phyloP scores from a whole-genome alignment of 2,888 invertebrate genomes.

The Campoletis raptor region DNA sequence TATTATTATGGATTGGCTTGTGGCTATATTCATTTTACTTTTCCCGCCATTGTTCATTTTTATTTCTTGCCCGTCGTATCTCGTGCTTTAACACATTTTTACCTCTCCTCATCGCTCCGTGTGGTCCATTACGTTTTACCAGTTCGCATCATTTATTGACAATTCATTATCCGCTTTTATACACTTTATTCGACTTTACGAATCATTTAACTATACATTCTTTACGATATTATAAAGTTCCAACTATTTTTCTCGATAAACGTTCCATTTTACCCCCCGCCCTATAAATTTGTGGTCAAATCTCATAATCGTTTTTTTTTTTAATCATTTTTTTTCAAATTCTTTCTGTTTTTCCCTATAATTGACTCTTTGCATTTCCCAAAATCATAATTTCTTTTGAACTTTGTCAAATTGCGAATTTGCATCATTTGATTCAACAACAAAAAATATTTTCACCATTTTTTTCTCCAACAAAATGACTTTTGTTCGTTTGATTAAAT shows the following conservation, averaged over 20 bases:
- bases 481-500: no score
- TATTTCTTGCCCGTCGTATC: constrained; percentile 21
- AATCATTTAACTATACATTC: constrained; percentile 28
- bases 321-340: neutral
- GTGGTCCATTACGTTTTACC: constrained; percentile 30
- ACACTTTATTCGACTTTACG: constrained; percentile 37
- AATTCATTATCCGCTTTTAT: constrained; percentile 46
- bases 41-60: constrained; percentile 52
- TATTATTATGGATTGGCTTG: constrained; percentile 60
- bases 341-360: no score
- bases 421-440: no score
- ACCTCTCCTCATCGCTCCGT: constrained; percentile 27
- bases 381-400: no score
- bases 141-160: constrained; percentile 43
- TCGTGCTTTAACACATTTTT: neutral
- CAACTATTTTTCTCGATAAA: neutral
- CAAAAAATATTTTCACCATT: no score
- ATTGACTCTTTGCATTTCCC: no score
- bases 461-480: no score
- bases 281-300: neutral
- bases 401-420: no score
- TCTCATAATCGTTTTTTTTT: neutral
- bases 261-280: neutral
- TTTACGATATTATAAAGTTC: neutral
- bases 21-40: constrained; percentile 51